phyloP scores from a whole-genome alignment of 2,888 invertebrate genomes.

The Cerastoderma edule region DNA sequence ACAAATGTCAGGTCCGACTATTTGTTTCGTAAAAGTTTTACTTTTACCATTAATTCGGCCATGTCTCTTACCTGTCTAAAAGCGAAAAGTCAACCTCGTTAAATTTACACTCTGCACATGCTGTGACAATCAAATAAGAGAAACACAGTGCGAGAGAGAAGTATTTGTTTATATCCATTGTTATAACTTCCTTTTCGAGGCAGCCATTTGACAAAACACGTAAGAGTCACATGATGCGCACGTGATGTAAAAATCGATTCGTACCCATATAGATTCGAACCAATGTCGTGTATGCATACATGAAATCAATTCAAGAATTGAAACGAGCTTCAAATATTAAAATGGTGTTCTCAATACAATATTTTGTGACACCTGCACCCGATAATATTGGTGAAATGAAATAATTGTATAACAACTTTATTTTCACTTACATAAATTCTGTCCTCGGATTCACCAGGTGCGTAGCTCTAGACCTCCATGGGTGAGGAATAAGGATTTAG shows the following conservation, averaged over 20 bases:
- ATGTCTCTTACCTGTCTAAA: slow-evolving; percentile 28
- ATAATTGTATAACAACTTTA: too few species aligned
- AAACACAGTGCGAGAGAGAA: background rate
- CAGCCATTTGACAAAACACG: slow-evolving; percentile 49
- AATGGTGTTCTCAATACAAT: too few species aligned
- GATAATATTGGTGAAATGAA: too few species aligned
- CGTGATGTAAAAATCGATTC: slow-evolving; percentile 32
- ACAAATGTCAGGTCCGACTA: background rate
- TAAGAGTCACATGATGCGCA: slow-evolving; percentile 51
- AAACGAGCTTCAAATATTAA: too few species aligned
- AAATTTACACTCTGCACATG: slow-evolving; percentile 32
- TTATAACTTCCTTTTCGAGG: slow-evolving; percentile 21
- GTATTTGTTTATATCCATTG: slow-evolving; percentile 20
- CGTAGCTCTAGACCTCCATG: too few species aligned
- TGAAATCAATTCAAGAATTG: too few species aligned
- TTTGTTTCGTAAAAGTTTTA: background rate
- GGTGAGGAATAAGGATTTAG: too few species aligned
- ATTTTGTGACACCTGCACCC: too few species aligned
- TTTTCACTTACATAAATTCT: too few species aligned
- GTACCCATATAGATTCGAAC: slow-evolving; percentile 1
- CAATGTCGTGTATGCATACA: too few species aligned
- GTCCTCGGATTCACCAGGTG: too few species aligned
- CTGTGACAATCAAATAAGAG: background rate
- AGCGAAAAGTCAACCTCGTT: slow-evolving; percentile 6
- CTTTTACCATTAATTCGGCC: background rate